A percentile compares a stretch with the other conserved stretches of the same genome.
These are phyloP conservation scores for Mesocentrotus franciscanus DNA, from an alignment of 53 echinoderm and acorn worm species.

Conservation along the genomic window DNA sequence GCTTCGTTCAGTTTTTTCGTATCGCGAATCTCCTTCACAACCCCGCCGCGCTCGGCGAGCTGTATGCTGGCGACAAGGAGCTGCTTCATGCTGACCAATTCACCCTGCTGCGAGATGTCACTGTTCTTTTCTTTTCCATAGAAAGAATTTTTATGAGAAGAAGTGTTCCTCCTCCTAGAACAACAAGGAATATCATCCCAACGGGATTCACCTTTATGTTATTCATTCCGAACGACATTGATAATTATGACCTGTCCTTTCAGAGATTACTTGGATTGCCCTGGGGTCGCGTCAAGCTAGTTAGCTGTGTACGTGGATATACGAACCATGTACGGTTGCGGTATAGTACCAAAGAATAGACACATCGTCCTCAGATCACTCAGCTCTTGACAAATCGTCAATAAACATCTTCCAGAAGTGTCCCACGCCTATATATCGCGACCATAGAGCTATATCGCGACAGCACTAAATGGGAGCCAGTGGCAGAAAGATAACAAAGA, in stretches of 20 bases:
- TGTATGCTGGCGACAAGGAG: conserved; percentile 89
- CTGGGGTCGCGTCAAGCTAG: no score
- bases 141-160: conserved; percentile 77
- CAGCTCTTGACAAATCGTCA: not conserved
- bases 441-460: no score
- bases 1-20: conserved; percentile 82
- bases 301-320: not conserved
- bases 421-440: no score
- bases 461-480: no score
- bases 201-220: conserved; percentile 83
- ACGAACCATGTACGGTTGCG: no score
- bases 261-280: no score
- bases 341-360: no score
- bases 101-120: not conserved
- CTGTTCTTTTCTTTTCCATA: not conserved
- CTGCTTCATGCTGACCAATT: conserved; percentile 76
- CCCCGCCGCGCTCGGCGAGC: conserved; percentile 89
- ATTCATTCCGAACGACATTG: conserved; percentile 70
- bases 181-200: conserved; percentile 82
- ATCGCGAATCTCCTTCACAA: conserved; percentile 79
- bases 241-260: not conserved
- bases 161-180: conserved; percentile 76
- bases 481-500: no score
- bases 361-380: not conserved
- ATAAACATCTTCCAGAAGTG: no score